Evolutionary conservation across 1,140 invertebrate species (phyloP), one percentile per base, ranked within the genome.

Genomic region (Halictus rubicundus): DNA sequence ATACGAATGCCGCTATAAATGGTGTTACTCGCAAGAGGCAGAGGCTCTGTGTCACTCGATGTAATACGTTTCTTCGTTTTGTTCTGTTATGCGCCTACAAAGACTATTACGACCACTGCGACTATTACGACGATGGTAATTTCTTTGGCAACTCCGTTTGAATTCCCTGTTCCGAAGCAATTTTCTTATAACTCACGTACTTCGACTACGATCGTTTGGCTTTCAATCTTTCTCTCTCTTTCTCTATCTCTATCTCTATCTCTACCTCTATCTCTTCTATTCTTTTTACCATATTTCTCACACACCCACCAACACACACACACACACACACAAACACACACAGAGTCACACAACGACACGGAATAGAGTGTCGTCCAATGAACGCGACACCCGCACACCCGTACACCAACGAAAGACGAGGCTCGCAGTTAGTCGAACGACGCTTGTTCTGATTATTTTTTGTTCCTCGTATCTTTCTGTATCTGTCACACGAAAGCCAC

Each of bases 61-160:
- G 88, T 93, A 93, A 92, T 92, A 89, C 82, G 87, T 92, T 90
- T 90, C 89, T 92, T 91, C 86, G 84, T 93, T 93, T 86, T 93
- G 85, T 93, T 93, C 89, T 92, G 88, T 92, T 93, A 88, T 92
- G 91, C 91, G 90, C 92, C 85, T 90, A 92, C 91, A 91, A 90
- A 93, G 92, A 93, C 89, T 93, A 93, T 93, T 93, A 93, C 89
- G 92, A 93, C 91, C 89, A 92, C 92, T 92, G 89, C 92, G 91
- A 93, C 91, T 93, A 93, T 93, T 93, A 93, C 90, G 92, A 93
- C 89, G 91, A 93, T 92, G 92, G 92, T 93, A 93, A 93, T 92
- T 92, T 87, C 88, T 90, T 91, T 90, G 84, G 89, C 84, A 86
- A 84, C 78, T 87, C 80, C 82, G 76, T 82, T 81, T 88, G 21